A percentile compares a stretch with the other conserved stretches of the same genome.
These are phyloP conservation scores for Agrochola macilenta DNA, from an alignment of 2,888 invertebrate species.

Conservation along the genomic window DNA sequence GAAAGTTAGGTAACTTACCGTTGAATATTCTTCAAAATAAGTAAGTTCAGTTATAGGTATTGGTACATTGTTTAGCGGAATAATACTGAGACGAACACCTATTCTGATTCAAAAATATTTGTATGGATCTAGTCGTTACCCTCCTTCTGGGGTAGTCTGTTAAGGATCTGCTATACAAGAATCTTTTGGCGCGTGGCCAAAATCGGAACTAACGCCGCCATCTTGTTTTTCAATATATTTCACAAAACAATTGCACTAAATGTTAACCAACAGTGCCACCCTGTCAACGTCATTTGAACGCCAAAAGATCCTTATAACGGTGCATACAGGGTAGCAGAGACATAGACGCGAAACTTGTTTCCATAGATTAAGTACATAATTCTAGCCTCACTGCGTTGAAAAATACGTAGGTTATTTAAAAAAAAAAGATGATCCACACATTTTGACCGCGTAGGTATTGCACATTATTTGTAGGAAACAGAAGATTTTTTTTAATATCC, in stretches of 20 bases:
- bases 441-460: too few relatives aligned
- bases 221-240: not conserved
- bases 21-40: not conserved
- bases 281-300: not conserved
- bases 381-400: too few relatives aligned
- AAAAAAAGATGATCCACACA: too few relatives aligned
- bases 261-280: not conserved
- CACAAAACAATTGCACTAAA: not conserved
- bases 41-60: not conserved
- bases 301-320: not conserved
- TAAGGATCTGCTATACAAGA: not conserved
- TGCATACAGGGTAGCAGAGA: too few relatives aligned
- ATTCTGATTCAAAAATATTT: not conserved
- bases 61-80: not conserved
- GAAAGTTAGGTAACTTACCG: slow-evolving; percentile 9
- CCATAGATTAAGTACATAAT: too few relatives aligned
- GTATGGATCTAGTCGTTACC: not conserved
- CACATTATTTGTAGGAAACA: too few relatives aligned
- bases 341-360: too few relatives aligned
- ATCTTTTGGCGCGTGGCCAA: not conserved
- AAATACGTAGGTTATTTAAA: too few relatives aligned
- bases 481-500: too few relatives aligned
- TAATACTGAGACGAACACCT: not conserved
- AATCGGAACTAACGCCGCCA: not conserved
- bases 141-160: not conserved